These are phyloP conservation scores for Prosapia bicincta DNA, from an alignment of 2,888 invertebrate species.

Conservation along the genomic window DNA sequence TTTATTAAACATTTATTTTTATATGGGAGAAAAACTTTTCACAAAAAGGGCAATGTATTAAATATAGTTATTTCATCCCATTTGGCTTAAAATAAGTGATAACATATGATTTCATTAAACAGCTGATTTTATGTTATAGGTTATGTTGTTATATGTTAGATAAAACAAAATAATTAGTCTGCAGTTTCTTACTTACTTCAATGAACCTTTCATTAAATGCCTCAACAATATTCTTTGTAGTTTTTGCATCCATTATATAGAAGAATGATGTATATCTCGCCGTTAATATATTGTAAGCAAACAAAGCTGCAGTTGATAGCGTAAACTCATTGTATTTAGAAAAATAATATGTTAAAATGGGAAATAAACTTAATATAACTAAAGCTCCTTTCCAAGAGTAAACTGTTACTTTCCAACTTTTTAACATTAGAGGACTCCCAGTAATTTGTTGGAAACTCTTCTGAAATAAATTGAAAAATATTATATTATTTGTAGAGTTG, in stretches of 20 bases:
- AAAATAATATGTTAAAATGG: not conserved
- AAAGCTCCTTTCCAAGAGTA: not conserved
- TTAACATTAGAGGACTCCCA: not conserved
- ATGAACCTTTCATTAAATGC: not conserved
- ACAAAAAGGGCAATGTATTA: too few species aligned
- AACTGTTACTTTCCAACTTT: not conserved
- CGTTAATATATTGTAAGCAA: not conserved
- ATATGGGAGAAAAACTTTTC: too few species aligned
- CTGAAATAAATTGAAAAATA: not conserved
- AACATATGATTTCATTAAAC: too few species aligned
- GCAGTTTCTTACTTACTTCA: not conserved
- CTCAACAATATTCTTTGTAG: not conserved
- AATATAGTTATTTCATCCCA: too few species aligned
- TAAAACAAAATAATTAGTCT: not conserved
- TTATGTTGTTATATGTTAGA: too few species aligned
- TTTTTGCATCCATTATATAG: not conserved
- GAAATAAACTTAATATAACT: not conserved
- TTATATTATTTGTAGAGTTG: too few species aligned
- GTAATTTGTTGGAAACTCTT: not conserved
- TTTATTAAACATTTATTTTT: too few species aligned
- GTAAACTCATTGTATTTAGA: not conserved
- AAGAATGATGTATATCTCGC: not conserved
- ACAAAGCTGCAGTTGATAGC: not conserved
- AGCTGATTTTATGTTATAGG: too few species aligned
- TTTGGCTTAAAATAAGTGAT: too few species aligned